Evolutionary conservation across 2,113 vertebrate species (phyloP).

Genomic region (Pluvianellus socialis): DNA sequence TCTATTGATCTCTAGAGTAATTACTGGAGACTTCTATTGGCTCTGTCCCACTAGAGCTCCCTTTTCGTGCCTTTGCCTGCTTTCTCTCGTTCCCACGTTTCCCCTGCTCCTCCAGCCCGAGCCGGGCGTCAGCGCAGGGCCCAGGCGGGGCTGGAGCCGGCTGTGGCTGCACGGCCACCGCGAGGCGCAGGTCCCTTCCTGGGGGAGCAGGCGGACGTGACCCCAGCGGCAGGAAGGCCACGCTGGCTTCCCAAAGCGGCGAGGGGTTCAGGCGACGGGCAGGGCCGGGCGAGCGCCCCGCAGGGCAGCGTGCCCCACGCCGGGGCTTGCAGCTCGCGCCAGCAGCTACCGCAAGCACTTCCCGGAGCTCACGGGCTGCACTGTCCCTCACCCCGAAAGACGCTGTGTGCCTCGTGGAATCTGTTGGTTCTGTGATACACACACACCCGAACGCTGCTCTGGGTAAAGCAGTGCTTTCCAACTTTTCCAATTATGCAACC

Average conservation of each 20-base stretch:
- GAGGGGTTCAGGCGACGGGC: too few species aligned
- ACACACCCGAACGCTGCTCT: not conserved
- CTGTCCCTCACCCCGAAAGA: not conserved
- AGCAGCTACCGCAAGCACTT: not conserved
- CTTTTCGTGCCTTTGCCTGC: not conserved
- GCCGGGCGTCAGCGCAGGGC: not conserved
- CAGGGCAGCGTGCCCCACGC: not conserved
- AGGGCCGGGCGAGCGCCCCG: not conserved
- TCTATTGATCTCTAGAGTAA: not conserved
- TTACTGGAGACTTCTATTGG: not conserved
- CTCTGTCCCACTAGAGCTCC: not conserved
- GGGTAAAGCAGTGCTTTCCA: not conserved
- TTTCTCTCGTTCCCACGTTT: not conserved
- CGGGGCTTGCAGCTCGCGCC: not conserved
- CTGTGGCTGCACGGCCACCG: not conserved
- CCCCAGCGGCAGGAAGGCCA: fast-evolving
- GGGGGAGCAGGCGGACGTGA: not conserved
- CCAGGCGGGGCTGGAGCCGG: not conserved
- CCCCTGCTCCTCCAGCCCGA: not conserved
- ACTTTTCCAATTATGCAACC: not conserved
- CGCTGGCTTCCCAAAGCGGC: fast-evolving
- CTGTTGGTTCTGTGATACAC: not conserved
- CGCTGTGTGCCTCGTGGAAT: not conserved
- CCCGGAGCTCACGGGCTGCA: not conserved
- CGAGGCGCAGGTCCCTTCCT: not conserved